phyloP scores from a whole-genome alignment of 2,113 vertebrate genomes.

The Actenoides lindsayi region DNA sequence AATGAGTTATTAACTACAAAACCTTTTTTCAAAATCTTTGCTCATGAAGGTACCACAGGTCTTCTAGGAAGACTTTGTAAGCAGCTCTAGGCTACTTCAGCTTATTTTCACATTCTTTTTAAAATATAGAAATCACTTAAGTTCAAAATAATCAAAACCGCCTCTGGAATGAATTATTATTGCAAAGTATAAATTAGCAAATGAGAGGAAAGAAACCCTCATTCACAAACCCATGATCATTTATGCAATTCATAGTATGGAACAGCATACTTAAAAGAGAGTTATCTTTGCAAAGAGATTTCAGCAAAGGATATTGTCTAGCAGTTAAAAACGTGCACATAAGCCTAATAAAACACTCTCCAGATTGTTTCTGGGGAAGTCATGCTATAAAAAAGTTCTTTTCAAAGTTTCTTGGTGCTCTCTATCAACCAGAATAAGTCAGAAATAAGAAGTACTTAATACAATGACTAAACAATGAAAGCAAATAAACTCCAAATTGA shows the following conservation, averaged over 20 bases:
- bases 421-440: not conserved
- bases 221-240: not conserved
- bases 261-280: not conserved
- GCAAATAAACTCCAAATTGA: not conserved
- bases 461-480: not conserved
- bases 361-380: slow-evolving; percentile 7
- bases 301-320: not conserved
- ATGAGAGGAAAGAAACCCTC: not conserved
- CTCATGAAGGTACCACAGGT: not conserved
- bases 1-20: not conserved
- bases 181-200: not conserved
- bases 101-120: not conserved
- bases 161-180: not conserved
- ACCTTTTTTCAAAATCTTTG: not conserved
- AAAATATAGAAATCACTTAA: not conserved
- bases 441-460: not conserved
- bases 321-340: not conserved
- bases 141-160: not conserved
- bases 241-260: not conserved
- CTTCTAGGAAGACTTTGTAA: not conserved
- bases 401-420: not conserved
- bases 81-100: not conserved
- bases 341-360: not conserved
- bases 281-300: not conserved
- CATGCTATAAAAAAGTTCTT: not conserved